Evolutionary conservation across 2,113 vertebrate genomes (phyloP).

Genomic region (Embiotoca jacksoni): DNA sequence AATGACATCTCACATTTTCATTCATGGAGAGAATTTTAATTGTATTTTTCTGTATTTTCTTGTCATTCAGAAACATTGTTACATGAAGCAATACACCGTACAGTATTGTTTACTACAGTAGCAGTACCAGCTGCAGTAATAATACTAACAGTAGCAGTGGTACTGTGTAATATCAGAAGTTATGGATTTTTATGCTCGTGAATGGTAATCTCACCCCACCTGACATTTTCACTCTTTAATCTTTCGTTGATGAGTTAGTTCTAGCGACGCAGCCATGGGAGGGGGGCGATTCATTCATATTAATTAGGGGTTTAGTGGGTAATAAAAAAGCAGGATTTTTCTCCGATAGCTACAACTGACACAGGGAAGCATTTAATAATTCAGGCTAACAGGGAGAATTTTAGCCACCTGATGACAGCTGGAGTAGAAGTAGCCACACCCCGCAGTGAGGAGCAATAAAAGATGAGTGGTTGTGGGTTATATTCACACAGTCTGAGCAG

Average conservation of each 20-base stretch:
- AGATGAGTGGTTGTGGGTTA: slow-evolving; percentile 18
- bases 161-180: background rate
- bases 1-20: background rate
- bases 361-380: slow-evolving; percentile 20
- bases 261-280: background rate
- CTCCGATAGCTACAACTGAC: background rate
- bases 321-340: slow-evolving; percentile 21
- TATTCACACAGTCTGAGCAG: background rate
- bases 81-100: background rate
- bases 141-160: too few relatives aligned
- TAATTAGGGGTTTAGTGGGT: slow-evolving; percentile 3
- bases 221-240: slow-evolving; percentile 14
- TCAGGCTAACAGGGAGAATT: slow-evolving; percentile 13
- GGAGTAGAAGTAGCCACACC: slow-evolving; percentile 18
- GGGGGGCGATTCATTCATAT: slow-evolving; percentile 41
- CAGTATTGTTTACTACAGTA: background rate
- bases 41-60: background rate
- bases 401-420: slow-evolving; percentile 19
- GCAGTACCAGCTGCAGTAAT: background rate
- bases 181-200: background rate
- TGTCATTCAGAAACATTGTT: slow-evolving; percentile 14
- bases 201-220: background rate
- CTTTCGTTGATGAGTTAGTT: slow-evolving; percentile 10
- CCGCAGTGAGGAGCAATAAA: slow-evolving; percentile 43
- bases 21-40: background rate